phyloP scores from a whole-genome alignment of 2,888 invertebrate genomes.

The Monochamus alternatus region DNA sequence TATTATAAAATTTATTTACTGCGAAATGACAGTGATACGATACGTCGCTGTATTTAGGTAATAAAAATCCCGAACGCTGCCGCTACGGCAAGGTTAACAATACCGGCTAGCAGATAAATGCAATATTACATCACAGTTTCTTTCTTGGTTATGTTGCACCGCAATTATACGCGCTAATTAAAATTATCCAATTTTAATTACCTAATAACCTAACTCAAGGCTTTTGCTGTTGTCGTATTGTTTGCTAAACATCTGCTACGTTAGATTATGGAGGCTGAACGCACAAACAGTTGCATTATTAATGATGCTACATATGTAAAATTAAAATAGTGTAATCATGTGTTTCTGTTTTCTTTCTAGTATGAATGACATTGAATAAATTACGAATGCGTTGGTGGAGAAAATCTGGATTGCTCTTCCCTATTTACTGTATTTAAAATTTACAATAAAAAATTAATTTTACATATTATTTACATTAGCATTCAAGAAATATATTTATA shows the following conservation, averaged over 20 bases:
- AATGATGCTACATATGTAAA: background rate
- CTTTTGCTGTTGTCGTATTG: conserved; percentile 28
- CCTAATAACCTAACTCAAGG: conserved; percentile 33
- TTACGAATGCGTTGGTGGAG: background rate
- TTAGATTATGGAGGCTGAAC: conserved; percentile 3
- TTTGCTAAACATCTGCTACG: conserved; percentile 25
- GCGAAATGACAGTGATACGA: background rate
- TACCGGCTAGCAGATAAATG: conserved; percentile 43
- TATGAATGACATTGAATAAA: background rate
- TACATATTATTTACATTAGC: no score
- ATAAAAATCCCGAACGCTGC: conserved; percentile 48
- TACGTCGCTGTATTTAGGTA: conserved; percentile 30
- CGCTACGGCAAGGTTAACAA: conserved; percentile 60
- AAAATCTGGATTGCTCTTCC: no score
- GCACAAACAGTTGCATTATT: background rate
- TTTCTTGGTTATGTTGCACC: conserved; percentile 25
- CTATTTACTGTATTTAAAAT: no score
- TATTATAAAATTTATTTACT: no score
- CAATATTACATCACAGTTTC: conserved; percentile 42
- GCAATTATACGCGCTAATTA: conserved; percentile 32
- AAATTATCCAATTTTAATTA: conserved; percentile 35
- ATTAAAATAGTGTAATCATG: background rate
- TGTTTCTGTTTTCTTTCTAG: background rate
- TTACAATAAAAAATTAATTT: no score
- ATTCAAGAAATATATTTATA: no score